Evolutionary conservation across 2,113 vertebrate species (phyloP).

Genomic region (Corynorhinus townsendii): DNA sequence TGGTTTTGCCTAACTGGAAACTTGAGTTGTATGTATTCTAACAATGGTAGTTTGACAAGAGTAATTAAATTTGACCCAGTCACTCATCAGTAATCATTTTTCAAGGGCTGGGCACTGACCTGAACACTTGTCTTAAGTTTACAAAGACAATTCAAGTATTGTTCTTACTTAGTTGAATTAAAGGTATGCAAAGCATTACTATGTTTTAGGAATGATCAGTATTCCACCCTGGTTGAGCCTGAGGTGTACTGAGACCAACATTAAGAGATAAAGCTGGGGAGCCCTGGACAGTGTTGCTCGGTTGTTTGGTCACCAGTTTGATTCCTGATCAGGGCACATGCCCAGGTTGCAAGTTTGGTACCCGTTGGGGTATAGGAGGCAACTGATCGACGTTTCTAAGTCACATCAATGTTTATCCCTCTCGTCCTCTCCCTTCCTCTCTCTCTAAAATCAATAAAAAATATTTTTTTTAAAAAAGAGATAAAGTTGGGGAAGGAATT

Average conservation of each 20-base stretch:
- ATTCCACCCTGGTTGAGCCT: accelerated
- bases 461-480: too few species aligned
- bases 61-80: background rate
- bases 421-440: too few species aligned
- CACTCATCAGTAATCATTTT: background rate
- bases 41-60: background rate
- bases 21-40: background rate
- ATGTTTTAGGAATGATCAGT: background rate
- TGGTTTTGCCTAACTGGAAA: background rate
- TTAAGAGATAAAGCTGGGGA: background rate
- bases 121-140: background rate
- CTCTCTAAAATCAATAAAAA: too few species aligned
- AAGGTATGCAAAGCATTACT: background rate
- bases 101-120: background rate
- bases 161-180: background rate
- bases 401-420: too few species aligned
- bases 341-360: too few species aligned
- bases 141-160: background rate
- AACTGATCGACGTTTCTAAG: too few species aligned
- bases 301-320: too few species aligned
- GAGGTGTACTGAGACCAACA: background rate
- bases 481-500: background rate
- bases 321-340: too few species aligned
- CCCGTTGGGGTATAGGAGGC: too few species aligned
- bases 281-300: too few species aligned